A percentile compares a stretch with the other conserved stretches of the same genome.
phyloP scores from a whole-genome alignment of 2,888 invertebrate genomes.

The Barypeithes pellucidus region DNA sequence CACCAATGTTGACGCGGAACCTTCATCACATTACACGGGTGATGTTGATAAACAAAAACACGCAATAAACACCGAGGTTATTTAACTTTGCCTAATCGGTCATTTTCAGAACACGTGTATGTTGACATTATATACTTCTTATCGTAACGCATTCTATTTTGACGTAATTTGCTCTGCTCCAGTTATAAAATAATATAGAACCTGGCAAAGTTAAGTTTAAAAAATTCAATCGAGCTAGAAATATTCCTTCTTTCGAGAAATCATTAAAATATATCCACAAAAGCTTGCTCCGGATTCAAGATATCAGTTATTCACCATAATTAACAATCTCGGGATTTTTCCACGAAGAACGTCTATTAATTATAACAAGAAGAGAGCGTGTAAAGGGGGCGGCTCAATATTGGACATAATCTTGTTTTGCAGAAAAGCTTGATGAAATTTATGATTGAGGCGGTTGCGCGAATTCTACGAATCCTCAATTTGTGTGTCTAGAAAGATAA shows the following conservation, averaged over 20 bases:
- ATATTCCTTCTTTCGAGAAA: too few relatives aligned
- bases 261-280: too few relatives aligned
- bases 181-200: too few relatives aligned
- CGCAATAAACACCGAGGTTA: not conserved
- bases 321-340: slow-evolving; percentile 14
- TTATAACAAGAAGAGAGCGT: slow-evolving; percentile 16
- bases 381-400: slow-evolving; percentile 42
- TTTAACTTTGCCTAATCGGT: not conserved
- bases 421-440: slow-evolving; percentile 41
- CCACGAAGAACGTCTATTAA: slow-evolving; percentile 26
- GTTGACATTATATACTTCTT: too few relatives aligned
- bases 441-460: slow-evolving; percentile 32
- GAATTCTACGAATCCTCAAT: slow-evolving; percentile 39
- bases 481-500: slow-evolving; percentile 39
- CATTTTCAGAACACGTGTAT: not conserved
- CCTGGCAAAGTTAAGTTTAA: too few relatives aligned
- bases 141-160: too few relatives aligned
- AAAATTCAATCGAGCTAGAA: too few relatives aligned
- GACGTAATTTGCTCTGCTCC: too few relatives aligned
- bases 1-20: not conserved
- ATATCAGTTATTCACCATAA: slow-evolving; percentile 11
- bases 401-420: slow-evolving; percentile 48
- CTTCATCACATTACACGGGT: not conserved
- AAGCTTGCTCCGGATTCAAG: not conserved
- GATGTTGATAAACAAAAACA: slow-evolving; percentile 1